phyloP scores from a whole-genome alignment of 1,140 invertebrate genomes.

The Aphis craccivora region DNA sequence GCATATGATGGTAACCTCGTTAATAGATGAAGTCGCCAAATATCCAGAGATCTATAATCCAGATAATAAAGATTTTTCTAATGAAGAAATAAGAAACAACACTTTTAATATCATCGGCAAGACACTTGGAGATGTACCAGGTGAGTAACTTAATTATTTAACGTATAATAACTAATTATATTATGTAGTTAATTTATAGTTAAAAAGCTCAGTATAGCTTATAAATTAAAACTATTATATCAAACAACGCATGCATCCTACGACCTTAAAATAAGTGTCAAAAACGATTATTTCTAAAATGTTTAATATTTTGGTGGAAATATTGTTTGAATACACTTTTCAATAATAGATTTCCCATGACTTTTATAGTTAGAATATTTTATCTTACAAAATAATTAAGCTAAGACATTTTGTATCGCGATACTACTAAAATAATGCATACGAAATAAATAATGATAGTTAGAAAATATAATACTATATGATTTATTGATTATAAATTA shows the following conservation, averaged over 20 bases:
- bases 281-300: background rate
- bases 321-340: background rate
- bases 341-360: background rate
- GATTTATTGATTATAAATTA: no score
- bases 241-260: background rate
- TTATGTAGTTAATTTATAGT: background rate
- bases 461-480: background rate
- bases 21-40: background rate
- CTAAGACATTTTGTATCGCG: background rate
- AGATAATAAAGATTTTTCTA: background rate
- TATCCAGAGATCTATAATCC: slow-evolving; percentile 22
- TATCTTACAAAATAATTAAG: no score
- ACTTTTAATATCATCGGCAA: slow-evolving; percentile 3
- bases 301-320: background rate
- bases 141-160: background rate
- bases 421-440: background rate
- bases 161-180: background rate
- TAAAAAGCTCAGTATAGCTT: background rate
- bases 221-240: background rate
- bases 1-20: background rate
- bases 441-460: background rate
- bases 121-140: background rate
- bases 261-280: no score
- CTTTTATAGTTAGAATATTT: no score
- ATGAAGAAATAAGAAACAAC: background rate